Base-by-base conservation (phyloP, 2,113 vertebrate genomes). In the Pseudonaja textilis region DNA sequence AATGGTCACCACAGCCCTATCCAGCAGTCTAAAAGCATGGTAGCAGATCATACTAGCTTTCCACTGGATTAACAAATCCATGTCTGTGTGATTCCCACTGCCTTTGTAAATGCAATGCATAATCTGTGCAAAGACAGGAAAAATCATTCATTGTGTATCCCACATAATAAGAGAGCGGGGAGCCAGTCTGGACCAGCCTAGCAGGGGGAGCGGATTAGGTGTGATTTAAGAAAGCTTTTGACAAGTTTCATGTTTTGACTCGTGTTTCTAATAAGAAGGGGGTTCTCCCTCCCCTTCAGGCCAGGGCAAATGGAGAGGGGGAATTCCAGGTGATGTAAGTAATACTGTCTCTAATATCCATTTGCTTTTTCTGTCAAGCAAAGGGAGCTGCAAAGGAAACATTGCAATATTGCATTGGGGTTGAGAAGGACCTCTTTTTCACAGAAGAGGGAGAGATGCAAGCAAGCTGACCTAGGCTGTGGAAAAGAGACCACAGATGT, bases 221-320 rank as follows among this genome's bases (percentile, higher is more conserved):
- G 16, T 52, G 91, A 94, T 50, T 87, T 54, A 94, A 93, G 4
- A 90, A 74, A 88, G 55, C 26, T 56, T 90, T 1, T 89, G n/a
- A 92, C 34, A 89, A 81, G 56, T 90, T 91, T 93, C 59, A 20
- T 89, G 87, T 57, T 69, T 69, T 88, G 86, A 89, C 87, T 89
- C 10, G 61, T 47, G 91, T 42, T 89, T 34, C 74, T 86, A 91
- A 56, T 23, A 45, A 91, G 29, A 61, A 55, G n/a, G 87, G 47
- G 61, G 25, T n/a, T 25, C 42, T 14, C 29, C 50, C 1, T 55
- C 55, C 88, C 86, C 87, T 1, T 54, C 52, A 34, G 88, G 50
- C 88, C 57, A 56, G 50, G 42, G 86, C 39, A 26, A n/a, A 12
- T 1, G 89, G 61, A 86, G 47, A 88, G 26, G 56, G 57, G 90